phyloP scores from a whole-genome alignment of 2,797 vertebrate genomes.

The Esox lucius region DNA sequence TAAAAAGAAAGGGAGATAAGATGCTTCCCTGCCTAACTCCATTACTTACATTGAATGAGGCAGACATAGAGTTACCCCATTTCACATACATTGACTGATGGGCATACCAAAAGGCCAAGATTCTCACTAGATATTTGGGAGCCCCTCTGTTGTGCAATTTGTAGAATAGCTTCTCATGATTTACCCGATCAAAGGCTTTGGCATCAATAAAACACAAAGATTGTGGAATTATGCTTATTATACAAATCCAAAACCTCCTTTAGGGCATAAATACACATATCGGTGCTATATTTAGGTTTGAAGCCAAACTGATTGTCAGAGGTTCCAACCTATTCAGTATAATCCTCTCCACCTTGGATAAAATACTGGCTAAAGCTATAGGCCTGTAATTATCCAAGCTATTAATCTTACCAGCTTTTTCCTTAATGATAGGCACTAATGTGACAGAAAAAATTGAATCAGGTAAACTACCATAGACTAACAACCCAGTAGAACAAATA shows the following conservation, averaged over 20 bases:
- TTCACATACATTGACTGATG: neutral
- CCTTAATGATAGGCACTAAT: neutral
- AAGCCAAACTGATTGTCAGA: neutral
- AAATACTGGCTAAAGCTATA: neutral
- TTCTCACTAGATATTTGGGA: neutral
- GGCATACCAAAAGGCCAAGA: neutral
- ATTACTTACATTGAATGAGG: neutral
- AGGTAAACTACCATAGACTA: conserved; percentile 1
- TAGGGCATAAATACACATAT: neutral
- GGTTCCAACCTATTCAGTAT: neutral
- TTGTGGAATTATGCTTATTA: neutral
- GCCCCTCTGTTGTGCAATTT: neutral
- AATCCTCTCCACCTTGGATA: neutral
- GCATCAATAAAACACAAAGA: neutral
- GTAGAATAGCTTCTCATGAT: neutral
- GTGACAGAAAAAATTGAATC: neutral
- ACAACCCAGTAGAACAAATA: neutral
- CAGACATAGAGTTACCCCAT: neutral
- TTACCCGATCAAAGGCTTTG: neutral
- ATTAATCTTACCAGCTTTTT: neutral
- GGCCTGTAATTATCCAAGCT: neutral
- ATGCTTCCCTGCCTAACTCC: neutral
- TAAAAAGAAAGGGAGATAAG: neutral
- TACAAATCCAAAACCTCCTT: neutral
- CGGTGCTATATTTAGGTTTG: neutral